A percentile compares a stretch with the other conserved stretches of the same genome.
These are phyloP conservation scores for Crocuta crocuta DNA, from an alignment of 2,113 vertebrate species.

Conservation along the genomic window DNA sequence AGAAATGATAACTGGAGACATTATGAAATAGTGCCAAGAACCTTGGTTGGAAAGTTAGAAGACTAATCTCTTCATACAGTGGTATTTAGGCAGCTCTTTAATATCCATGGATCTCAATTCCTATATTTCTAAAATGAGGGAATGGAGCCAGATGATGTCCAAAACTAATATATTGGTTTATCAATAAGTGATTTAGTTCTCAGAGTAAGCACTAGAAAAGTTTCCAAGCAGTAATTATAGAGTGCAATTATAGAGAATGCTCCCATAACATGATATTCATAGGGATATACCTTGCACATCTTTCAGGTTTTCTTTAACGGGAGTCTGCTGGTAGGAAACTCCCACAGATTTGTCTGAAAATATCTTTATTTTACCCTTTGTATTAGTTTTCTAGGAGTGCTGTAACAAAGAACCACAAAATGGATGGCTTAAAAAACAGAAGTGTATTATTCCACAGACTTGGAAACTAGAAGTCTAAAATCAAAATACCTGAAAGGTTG, in stretches of 20 bases:
- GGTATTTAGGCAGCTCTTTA: not conserved
- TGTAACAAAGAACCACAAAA: not conserved
- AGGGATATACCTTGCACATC: not conserved
- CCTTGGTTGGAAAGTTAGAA: not conserved
- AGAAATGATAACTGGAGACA: not conserved
- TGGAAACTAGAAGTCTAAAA: not conserved
- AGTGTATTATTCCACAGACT: not conserved
- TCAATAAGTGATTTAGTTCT: not conserved
- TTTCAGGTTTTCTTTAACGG: not conserved
- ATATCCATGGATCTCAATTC: not conserved
- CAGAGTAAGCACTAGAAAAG: not conserved
- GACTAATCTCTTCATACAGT: not conserved
- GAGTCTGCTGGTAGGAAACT: not conserved
- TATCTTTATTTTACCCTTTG: not conserved
- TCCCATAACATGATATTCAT: not conserved
- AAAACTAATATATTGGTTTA: conserved; percentile 32
- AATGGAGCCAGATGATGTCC: not conserved
- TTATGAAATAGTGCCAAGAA: not conserved
- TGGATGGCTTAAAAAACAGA: not conserved
- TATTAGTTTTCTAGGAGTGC: not conserved
- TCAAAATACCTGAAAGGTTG: not conserved
- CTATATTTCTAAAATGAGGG: not conserved
- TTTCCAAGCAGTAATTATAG: conserved; percentile 36
- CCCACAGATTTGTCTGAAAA: not conserved
- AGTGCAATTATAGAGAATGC: not conserved